Evolutionary conservation across 2,888 invertebrate genomes (phyloP).

Genomic region (Acronicta alni): DNA sequence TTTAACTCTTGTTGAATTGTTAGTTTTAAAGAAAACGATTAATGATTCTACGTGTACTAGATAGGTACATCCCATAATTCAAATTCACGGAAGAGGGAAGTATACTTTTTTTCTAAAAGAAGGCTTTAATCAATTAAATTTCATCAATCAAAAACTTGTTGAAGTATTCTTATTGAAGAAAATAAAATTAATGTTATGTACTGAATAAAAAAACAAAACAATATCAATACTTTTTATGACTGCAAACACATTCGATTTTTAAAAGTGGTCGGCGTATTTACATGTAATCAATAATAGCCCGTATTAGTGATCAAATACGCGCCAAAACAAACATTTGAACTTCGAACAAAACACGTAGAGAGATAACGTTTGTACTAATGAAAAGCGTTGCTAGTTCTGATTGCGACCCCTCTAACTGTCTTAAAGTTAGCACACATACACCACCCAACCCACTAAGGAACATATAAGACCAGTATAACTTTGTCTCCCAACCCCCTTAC

Average conservation of each 20-base stretch:
- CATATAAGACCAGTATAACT: slow-evolving; percentile 43
- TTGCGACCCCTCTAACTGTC: slow-evolving; percentile 88
- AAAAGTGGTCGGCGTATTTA: neutral
- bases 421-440: slow-evolving; percentile 82
- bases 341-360: slow-evolving; percentile 76
- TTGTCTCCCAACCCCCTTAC: slow-evolving; percentile 59
- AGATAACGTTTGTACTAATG: slow-evolving; percentile 87
- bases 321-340: slow-evolving; percentile 70
- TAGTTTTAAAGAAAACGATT: too few species aligned
- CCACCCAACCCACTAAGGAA: slow-evolving; percentile 54
- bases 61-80: too few species aligned
- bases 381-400: slow-evolving; percentile 83
- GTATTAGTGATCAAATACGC: slow-evolving; percentile 12
- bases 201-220: too few species aligned
- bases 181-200: too few species aligned
- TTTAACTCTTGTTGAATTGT: too few species aligned
- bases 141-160: too few species aligned
- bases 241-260: slow-evolving; percentile 1
- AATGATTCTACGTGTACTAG: too few species aligned
- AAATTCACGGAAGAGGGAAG: too few species aligned
- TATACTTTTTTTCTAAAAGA: too few species aligned
- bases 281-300: neutral
- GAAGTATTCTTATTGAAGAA: too few species aligned
- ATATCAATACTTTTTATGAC: too few species aligned
- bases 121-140: too few species aligned